A percentile compares a stretch with the other conserved stretches of the same genome.
These are phyloP conservation scores for Drosophila colorata DNA, from an alignment of 2,888 invertebrate genomes.

Conservation along the genomic window DNA sequence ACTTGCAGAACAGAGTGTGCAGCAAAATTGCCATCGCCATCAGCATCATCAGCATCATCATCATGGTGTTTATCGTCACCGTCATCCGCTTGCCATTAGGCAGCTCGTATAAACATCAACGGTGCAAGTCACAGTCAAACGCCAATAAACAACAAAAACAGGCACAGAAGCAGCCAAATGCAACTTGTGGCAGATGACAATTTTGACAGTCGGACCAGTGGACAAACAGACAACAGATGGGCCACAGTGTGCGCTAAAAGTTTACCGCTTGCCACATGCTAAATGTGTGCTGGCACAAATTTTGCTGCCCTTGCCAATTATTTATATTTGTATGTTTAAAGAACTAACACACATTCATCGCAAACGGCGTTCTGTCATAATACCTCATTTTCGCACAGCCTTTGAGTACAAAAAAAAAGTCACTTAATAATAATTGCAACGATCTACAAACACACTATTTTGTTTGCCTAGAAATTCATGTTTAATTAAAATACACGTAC, in stretches of 20 bases:
- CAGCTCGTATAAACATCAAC: constrained; percentile 68
- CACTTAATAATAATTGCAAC: background rate
- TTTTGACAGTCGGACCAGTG: background rate
- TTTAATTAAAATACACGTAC: background rate
- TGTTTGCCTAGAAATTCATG: background rate
- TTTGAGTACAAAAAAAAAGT: background rate
- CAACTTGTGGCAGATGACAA: constrained; percentile 36
- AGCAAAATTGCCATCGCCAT: constrained; percentile 19
- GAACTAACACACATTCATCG: too few relatives aligned
- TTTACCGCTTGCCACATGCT: constrained; percentile 19
- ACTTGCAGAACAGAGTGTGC: constrained; percentile 18
- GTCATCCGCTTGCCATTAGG: constrained; percentile 42
- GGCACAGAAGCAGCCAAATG: constrained; percentile 19
- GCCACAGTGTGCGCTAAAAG: constrained; percentile 22
- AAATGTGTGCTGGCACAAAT: constrained; percentile 31
- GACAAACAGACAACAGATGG: constrained; percentile 5
- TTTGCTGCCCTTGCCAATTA: constrained; percentile 49
- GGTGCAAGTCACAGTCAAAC: constrained; percentile 18
- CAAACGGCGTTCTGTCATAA: too few relatives aligned
- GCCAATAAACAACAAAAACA: constrained; percentile 29
- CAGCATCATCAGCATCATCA: constrained; percentile 8
- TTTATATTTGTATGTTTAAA: constrained; percentile 4
- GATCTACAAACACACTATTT: too few relatives aligned
- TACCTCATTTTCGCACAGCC: background rate
- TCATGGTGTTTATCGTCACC: constrained; percentile 14